Base-by-base conservation (phyloP, 2,113 vertebrate species). In the Dicentrarchus labrax region DNA sequence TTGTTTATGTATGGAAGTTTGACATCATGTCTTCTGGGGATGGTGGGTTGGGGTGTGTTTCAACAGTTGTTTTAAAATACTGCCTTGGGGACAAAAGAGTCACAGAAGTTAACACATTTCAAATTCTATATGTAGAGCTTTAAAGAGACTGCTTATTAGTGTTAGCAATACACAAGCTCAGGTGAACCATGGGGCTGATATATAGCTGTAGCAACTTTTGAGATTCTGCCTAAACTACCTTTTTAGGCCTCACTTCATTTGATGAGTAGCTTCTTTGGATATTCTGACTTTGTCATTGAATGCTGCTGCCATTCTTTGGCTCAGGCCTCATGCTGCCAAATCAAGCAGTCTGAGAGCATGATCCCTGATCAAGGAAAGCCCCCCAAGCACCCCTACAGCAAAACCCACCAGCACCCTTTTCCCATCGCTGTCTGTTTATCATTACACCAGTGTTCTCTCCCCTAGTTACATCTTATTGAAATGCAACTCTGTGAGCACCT, bases 341-440 rank as follows among this genome's bases (percentile, higher is more conserved):
- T 82, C 85, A 88, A 70, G 68, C 75, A 85, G 72, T 68, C 64
- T 83, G 78, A 89, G 73, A 83, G 84, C 80, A 88, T 85, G 86
- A 90, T 89, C 81, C 67, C 78, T 91, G 90, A 94, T 92, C 89
- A 88, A 91, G 88, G 86, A 65, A 83, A 91, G 83, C 62, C 85
- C 87, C 80, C 81, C 51, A 75, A 86, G 86, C 69, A 77, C 19
- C 83, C 90, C 86, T 78, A 72, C 61, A 90, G 91, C 84, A 57
- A 90, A 92, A 87, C 81, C 80, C 88, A 91, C 75, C 70, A 82
- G 84, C 77, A 72, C 78, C 75, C 67, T 76, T 85, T 88, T 92
- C 91, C 86, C 90, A 88, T 56, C 72, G 65, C 80, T 88, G 82
- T 84, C 85, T 88, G 88, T 90, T 93, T 92, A 93, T 89, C 86